Evolutionary conservation across 2,113 vertebrate species (phyloP).

Genomic region (Pseudopodoces humilis): DNA sequence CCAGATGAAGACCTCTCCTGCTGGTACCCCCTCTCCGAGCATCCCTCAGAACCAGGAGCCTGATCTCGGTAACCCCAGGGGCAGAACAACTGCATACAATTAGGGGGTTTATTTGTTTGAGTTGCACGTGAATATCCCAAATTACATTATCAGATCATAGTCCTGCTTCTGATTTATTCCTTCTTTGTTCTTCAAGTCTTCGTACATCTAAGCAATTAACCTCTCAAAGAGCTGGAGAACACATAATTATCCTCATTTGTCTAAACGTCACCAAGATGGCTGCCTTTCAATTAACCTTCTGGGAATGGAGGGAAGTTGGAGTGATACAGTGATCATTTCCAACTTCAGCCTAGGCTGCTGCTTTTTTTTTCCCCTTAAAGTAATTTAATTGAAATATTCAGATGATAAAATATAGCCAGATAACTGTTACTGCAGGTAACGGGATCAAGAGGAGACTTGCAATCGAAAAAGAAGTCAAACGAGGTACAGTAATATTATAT

Average conservation of each 20-base stretch:
- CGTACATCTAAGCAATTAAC: constrained; percentile 83
- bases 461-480: constrained; percentile 57
- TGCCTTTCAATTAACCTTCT: constrained; percentile 85
- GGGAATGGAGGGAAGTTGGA: constrained; percentile 78
- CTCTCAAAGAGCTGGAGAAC: constrained; percentile 81
- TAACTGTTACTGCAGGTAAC: constrained; percentile 74
- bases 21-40: not conserved
- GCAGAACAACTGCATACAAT: constrained; percentile 49
- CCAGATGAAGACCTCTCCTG: not conserved
- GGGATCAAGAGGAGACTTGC: constrained; percentile 62
- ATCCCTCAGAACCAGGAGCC: not conserved
- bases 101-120: constrained; percentile 78
- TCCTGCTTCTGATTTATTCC: constrained; percentile 78
- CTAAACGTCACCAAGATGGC: constrained; percentile 82
- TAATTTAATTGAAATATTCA: constrained; percentile 81
- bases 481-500: constrained; percentile 61
- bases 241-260: constrained; percentile 85
- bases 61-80: not conserved
- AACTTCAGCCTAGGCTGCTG: constrained; percentile 67
- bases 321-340: constrained; percentile 82
- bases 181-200: constrained; percentile 81
- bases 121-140: constrained; percentile 71
- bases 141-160: constrained; percentile 78
- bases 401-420: constrained; percentile 74
- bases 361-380: constrained; percentile 42